These are phyloP conservation scores for Oasisia sp. DNA, from an alignment of 2,888 invertebrate genomes.

Conservation along the genomic window DNA sequence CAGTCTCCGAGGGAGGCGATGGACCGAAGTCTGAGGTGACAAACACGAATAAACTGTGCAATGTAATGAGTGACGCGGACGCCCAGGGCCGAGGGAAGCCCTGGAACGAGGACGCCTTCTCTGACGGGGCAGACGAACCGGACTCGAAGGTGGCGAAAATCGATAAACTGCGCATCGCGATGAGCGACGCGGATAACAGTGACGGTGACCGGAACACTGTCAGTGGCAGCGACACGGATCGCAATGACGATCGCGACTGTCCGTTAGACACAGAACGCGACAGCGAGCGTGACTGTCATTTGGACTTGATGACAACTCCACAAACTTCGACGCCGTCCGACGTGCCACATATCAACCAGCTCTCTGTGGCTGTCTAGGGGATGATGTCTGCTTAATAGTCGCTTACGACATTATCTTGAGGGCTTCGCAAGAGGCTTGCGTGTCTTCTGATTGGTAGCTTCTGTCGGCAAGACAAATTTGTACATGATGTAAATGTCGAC, in stretches of 20 bases:
- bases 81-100: neutral
- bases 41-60: too few species aligned
- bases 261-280: neutral
- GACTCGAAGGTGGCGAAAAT: neutral
- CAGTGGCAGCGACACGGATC: neutral
- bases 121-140: neutral
- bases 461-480: neutral
- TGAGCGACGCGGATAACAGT: neutral
- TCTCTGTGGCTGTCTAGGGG: neutral
- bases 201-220: neutral
- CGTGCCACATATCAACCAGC: neutral
- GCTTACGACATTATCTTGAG: neutral
- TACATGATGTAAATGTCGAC: neutral
- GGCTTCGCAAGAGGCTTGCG: neutral
- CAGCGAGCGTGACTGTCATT: neutral
- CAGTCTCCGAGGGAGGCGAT: neutral
- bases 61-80: neutral
- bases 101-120: neutral
- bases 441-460: neutral
- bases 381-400: neutral
- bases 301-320: constrained; percentile 10
- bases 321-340: neutral
- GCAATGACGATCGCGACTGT: neutral
- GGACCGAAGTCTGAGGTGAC: neutral
- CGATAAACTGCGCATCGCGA: neutral